Evolutionary conservation across 1,140 invertebrate species (phyloP).

Genomic region (Teleogryllus occipitalis): DNA sequence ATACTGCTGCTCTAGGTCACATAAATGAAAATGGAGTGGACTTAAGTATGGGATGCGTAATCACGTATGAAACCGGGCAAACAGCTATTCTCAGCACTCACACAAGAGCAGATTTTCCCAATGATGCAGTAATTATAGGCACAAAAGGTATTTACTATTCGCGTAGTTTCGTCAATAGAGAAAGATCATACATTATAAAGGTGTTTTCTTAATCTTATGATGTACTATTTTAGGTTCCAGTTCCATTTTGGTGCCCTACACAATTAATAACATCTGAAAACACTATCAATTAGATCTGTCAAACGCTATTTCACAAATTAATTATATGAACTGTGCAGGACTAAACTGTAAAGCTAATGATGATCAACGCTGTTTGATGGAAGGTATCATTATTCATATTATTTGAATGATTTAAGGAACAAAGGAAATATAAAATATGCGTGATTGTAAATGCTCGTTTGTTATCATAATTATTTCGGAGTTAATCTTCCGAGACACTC

Average conservation of each 20-base stretch:
- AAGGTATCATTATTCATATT: constrained; percentile 35
- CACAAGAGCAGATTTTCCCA: constrained; percentile 43
- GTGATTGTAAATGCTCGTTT: too few relatives aligned
- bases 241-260: constrained; percentile 40
- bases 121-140: constrained; percentile 58
- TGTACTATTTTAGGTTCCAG: background rate
- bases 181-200: too few relatives aligned
- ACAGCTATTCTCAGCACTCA: constrained; percentile 53
- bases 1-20: constrained; percentile 44
- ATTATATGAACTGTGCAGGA: constrained; percentile 60
- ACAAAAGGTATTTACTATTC: constrained; percentile 57
- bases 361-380: constrained; percentile 54
- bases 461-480: too few relatives aligned
- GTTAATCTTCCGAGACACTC: too few relatives aligned
- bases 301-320: constrained; percentile 38
- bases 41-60: constrained; percentile 46
- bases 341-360: constrained; percentile 65
- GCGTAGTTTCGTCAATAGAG: background rate
- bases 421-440: too few relatives aligned
- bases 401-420: too few relatives aligned
- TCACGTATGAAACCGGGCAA: constrained; percentile 54
- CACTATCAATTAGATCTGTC: constrained; percentile 47
- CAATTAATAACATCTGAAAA: constrained; percentile 31
- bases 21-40: constrained; percentile 64
- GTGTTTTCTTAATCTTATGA: too few relatives aligned